Percentiles rank a stretch among this genome's conserved stretches.
These are phyloP conservation scores for Parauchenoglanis punctatus DNA, from an alignment of 2,797 vertebrate genomes.

Conservation along the genomic window DNA sequence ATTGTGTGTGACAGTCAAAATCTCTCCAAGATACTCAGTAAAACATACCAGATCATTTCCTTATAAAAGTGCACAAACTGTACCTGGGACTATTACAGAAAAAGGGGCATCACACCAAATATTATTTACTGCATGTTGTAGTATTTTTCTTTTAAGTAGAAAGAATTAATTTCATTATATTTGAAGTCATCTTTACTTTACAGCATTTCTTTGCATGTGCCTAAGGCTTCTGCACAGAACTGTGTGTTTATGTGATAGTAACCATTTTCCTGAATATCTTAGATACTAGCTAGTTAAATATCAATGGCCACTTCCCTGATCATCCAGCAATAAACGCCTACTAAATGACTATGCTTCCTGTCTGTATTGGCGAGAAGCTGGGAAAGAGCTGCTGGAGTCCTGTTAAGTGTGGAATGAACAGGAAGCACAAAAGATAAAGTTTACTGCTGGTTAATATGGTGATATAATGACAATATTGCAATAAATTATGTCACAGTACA, in stretches of 20 bases:
- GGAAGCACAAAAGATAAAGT: constrained; percentile 15
- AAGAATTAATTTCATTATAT: no score
- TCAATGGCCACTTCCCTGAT: neutral
- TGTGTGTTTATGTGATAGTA: neutral
- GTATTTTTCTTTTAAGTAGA: no score
- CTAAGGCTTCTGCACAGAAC: no score
- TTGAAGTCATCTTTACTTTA: no score
- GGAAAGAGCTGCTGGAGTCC: constrained; percentile 14
- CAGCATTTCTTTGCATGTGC: no score
- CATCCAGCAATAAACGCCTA: neutral
- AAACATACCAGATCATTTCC: no score
- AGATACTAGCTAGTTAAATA: neutral
- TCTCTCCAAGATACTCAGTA: no score
- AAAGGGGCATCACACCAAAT: no score
- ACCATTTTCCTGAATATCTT: neutral
- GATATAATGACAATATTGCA: neutral
- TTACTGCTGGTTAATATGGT: neutral
- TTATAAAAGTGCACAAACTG: no score
- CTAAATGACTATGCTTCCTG: constrained; percentile 16
- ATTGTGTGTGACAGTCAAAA: no score
- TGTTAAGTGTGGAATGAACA: constrained; percentile 5
- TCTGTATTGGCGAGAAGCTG: neutral
- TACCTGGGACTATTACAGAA: no score
- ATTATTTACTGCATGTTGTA: no score
- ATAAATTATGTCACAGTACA: neutral